phyloP scores from a whole-genome alignment of 2,888 invertebrate species.

The Muscina levida region DNA sequence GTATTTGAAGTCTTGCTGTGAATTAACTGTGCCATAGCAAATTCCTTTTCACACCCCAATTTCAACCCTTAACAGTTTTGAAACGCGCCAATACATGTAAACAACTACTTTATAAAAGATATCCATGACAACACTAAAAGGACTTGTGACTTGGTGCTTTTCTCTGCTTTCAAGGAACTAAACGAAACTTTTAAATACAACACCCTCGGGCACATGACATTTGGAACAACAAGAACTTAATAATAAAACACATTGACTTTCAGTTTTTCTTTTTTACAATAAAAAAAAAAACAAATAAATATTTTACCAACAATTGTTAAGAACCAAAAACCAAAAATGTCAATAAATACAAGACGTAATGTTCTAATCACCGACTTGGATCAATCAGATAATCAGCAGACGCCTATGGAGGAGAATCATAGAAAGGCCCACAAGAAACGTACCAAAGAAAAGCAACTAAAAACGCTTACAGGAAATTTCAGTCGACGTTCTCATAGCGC shows the following conservation, averaged over 20 bases:
- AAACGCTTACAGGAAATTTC: slow-evolving; percentile 76
- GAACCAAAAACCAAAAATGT: too few species aligned
- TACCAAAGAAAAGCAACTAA: slow-evolving; percentile 66
- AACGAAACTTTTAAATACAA: neutral
- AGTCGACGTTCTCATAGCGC: slow-evolving; percentile 75
- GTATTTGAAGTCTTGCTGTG: too few species aligned
- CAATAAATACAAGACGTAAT: slow-evolving; percentile 59
- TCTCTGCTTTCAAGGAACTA: slow-evolving; percentile 34
- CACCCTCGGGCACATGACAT: slow-evolving; percentile 31
- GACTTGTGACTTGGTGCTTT: too few species aligned
- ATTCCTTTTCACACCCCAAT: slow-evolving; percentile 6
- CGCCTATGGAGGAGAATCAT: slow-evolving; percentile 42
- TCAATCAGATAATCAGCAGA: slow-evolving; percentile 69
- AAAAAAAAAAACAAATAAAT: slow-evolving; percentile 16
- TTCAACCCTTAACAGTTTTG: slow-evolving; percentile 11
- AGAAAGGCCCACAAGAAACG: slow-evolving; percentile 61
- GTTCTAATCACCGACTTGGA: slow-evolving; percentile 76
- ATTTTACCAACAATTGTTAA: too few species aligned
- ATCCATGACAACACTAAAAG: slow-evolving; percentile 53
- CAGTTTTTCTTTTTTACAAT: neutral
- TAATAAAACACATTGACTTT: neutral
- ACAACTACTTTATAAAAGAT: slow-evolving; percentile 6
- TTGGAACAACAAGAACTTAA: neutral
- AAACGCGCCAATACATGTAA: slow-evolving; percentile 43
- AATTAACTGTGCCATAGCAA: too few species aligned